These are phyloP conservation scores for Scelioninae gen. 1 DNA, from an alignment of 2,888 invertebrate species.

Conservation along the genomic window DNA sequence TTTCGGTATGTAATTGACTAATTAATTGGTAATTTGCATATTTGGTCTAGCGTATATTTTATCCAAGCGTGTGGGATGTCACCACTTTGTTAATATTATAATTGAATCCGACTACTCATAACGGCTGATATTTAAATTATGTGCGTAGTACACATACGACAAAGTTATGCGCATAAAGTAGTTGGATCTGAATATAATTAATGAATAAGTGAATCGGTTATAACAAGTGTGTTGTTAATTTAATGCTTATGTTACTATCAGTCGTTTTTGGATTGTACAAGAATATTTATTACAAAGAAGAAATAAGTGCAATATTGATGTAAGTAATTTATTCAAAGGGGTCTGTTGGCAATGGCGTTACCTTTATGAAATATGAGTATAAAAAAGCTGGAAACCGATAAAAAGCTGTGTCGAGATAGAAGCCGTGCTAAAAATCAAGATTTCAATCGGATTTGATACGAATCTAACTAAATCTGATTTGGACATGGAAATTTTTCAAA, in stretches of 20 bases:
- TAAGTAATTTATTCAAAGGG: too few relatives aligned
- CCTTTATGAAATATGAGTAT: constrained; percentile 6
- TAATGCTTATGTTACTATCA: constrained; percentile 13
- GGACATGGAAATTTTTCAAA: constrained; percentile 46
- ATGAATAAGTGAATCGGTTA: constrained; percentile 2
- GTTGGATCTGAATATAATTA: constrained; percentile 24
- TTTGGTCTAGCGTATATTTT: constrained; percentile 25
- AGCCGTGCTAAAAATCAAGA: constrained; percentile 41
- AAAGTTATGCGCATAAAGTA: constrained; percentile 21
- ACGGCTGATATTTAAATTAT: constrained; percentile 31
- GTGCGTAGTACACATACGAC: not conserved
- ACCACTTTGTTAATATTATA: constrained; percentile 31
- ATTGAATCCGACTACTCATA: constrained; percentile 14
- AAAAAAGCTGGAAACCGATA: not conserved
- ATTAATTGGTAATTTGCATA: constrained; percentile 49
- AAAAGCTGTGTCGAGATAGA: not conserved
- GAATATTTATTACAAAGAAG: too few relatives aligned
- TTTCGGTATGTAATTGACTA: constrained; percentile 38
- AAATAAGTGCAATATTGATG: too few relatives aligned
- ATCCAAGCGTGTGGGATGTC: constrained; percentile 10
- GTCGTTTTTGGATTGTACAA: too few relatives aligned
- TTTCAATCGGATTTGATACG: constrained; percentile 47
- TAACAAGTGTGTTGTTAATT: constrained; percentile 24
- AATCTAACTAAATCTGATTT: constrained; percentile 50
- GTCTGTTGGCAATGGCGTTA: not conserved